A percentile compares a stretch with the other conserved stretches of the same genome.
These are phyloP conservation scores for Notechis scutatus DNA, from an alignment of 2,113 vertebrate genomes.

Conservation along the genomic window DNA sequence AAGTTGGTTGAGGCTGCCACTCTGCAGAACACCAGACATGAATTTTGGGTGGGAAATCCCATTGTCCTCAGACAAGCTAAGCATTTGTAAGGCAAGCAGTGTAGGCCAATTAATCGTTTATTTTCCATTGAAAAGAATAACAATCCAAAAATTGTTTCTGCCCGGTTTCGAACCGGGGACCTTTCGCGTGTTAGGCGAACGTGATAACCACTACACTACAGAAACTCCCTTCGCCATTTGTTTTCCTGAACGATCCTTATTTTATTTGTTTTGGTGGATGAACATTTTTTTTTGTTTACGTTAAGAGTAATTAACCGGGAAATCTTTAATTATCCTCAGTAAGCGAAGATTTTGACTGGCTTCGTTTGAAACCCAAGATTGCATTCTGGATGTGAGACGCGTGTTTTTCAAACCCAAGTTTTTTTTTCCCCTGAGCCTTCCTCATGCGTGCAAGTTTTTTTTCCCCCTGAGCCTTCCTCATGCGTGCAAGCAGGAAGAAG, in stretches of 20 bases:
- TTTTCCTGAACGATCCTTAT: neutral
- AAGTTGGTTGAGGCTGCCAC: neutral
- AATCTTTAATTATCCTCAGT: neutral
- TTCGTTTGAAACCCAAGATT: neutral
- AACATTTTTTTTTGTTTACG: neutral
- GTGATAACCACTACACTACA: conserved; percentile 41
- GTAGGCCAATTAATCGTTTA: too few relatives aligned
- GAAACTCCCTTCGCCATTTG: fast-evolving
- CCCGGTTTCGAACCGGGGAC: conserved; percentile 40
- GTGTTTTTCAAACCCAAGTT: neutral
- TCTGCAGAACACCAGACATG: neutral
- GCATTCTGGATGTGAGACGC: neutral
- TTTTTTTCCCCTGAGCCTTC: neutral
- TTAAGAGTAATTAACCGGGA: neutral
- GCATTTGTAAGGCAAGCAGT: neutral
- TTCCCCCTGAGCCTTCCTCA: neutral
- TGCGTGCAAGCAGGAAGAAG: neutral
- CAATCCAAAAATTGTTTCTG: neutral
- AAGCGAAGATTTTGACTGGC: neutral
- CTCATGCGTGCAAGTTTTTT: neutral
- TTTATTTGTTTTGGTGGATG: too few relatives aligned
- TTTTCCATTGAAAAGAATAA: neutral
- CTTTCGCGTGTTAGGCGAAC: conserved; percentile 40
- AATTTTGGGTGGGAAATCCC: neutral
- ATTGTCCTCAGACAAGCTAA: neutral